These are phyloP conservation scores for Sylvilagus bachmani DNA, from an alignment of 2,113 vertebrate genomes.

Conservation along the genomic window DNA sequence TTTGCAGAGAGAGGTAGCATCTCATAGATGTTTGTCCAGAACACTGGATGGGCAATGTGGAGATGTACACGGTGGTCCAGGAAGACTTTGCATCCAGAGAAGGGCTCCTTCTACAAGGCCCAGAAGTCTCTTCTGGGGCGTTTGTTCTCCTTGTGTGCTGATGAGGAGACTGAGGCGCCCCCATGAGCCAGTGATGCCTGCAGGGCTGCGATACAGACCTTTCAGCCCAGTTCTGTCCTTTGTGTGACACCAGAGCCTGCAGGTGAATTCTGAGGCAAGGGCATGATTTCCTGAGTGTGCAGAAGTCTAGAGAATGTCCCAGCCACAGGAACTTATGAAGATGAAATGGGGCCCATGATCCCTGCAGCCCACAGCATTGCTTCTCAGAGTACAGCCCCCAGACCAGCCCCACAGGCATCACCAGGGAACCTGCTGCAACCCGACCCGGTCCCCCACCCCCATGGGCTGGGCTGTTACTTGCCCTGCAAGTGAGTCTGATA, in stretches of 20 bases:
- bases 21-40: not conserved
- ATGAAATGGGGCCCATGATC: not conserved
- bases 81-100: not conserved
- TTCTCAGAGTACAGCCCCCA: not conserved
- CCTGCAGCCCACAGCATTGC: not conserved
- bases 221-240: not conserved
- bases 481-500: too few relatives aligned
- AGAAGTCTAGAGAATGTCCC: not conserved
- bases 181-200: not conserved
- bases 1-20: not conserved
- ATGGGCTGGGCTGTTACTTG: accelerated
- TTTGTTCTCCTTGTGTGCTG: accelerated
- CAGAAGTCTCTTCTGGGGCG: not conserved
- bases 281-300: not conserved
- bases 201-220: too few relatives aligned
- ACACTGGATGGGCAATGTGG: accelerated
- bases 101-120: not conserved
- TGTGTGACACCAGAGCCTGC: not conserved
- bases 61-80: not conserved
- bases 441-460: not conserved
- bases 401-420: not conserved
- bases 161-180: not conserved
- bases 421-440: not conserved
- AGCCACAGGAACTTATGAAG: not conserved
- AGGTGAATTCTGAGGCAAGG: not conserved